These are phyloP conservation scores for Meda fulgida DNA, from an alignment of 2,797 vertebrate genomes.

Conservation along the genomic window DNA sequence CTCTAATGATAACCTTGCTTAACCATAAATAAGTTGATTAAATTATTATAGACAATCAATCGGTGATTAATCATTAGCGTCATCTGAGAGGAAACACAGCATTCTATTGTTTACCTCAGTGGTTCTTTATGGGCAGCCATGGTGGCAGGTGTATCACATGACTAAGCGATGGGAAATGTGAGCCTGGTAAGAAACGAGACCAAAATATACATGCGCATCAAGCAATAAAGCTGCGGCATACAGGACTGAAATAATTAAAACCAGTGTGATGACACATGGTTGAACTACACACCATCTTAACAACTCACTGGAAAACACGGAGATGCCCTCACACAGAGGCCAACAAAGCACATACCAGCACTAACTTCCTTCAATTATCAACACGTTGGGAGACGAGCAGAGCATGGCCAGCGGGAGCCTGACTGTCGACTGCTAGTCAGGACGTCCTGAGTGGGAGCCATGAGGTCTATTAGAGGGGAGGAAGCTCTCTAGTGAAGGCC, in stretches of 20 bases:
- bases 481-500: slow-evolving; percentile 54
- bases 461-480: slow-evolving; percentile 54
- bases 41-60: not conserved
- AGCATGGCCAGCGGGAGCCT: slow-evolving; percentile 5
- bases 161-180: slow-evolving; percentile 37
- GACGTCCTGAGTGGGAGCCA: slow-evolving; percentile 29
- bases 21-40: not conserved
- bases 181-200: slow-evolving; percentile 17
- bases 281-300: slow-evolving; percentile 22
- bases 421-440: slow-evolving; percentile 28
- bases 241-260: slow-evolving; percentile 25
- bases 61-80: not conserved
- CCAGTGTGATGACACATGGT: slow-evolving; percentile 20
- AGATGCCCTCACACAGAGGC: slow-evolving; percentile 18
- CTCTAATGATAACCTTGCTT: not conserved
- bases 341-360: slow-evolving; percentile 17
- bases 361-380: slow-evolving; percentile 37
- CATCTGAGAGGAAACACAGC: not conserved
- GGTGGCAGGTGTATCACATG: slow-evolving; percentile 46
- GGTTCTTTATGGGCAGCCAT: slow-evolving; percentile 21
- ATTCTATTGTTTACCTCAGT: not conserved
- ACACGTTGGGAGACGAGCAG: not conserved
- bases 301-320: not conserved
- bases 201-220: slow-evolving; percentile 14
- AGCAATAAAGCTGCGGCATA: not conserved